These are phyloP conservation scores for Drosophila putrida DNA, from an alignment of 2,888 invertebrate species.

Conservation along the genomic window DNA sequence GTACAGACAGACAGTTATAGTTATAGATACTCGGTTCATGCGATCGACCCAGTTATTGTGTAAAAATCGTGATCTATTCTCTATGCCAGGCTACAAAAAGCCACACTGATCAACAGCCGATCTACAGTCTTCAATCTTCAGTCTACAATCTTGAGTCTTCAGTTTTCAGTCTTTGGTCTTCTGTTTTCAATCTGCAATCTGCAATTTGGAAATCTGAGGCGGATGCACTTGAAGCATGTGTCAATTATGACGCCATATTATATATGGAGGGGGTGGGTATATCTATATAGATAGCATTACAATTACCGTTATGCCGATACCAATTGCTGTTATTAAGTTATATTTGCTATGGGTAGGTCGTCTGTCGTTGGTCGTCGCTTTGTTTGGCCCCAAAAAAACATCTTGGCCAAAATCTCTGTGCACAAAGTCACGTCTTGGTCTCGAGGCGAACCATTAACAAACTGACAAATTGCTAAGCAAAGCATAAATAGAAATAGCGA, in stretches of 20 bases:
- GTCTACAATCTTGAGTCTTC: constrained; percentile 1
- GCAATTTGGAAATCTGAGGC: constrained; percentile 53
- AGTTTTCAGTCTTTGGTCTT: constrained; percentile 16
- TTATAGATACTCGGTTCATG: constrained; percentile 29
- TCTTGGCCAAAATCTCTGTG: constrained; percentile 48
- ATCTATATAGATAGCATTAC: constrained; percentile 24
- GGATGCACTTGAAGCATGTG: constrained; percentile 76
- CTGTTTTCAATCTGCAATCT: constrained; percentile 12
- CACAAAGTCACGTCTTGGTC: constrained; percentile 57
- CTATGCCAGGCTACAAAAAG: constrained; percentile 10
- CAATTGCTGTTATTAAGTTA: constrained; percentile 63
- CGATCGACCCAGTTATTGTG: constrained; percentile 50
- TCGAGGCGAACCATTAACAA: constrained; percentile 54
- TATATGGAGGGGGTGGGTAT: neutral
- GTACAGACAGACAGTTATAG: constrained; percentile 4
- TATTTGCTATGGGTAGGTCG: constrained; percentile 53
- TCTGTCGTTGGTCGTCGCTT: constrained; percentile 35
- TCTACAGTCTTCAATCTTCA: constrained; percentile 5
- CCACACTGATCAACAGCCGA: too few species aligned
- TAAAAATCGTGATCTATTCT: constrained; percentile 53
- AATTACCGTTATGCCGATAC: constrained; percentile 53
- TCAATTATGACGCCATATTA: constrained; percentile 76
- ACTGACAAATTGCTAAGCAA: constrained; percentile 63
- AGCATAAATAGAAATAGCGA: constrained; percentile 40
- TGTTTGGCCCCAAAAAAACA: constrained; percentile 43